Percentiles rank a stretch among this genome's conserved stretches.
Evolutionary conservation across 2,797 vertebrate species (phyloP).

Genomic region (Crocidura indochinensis): DNA sequence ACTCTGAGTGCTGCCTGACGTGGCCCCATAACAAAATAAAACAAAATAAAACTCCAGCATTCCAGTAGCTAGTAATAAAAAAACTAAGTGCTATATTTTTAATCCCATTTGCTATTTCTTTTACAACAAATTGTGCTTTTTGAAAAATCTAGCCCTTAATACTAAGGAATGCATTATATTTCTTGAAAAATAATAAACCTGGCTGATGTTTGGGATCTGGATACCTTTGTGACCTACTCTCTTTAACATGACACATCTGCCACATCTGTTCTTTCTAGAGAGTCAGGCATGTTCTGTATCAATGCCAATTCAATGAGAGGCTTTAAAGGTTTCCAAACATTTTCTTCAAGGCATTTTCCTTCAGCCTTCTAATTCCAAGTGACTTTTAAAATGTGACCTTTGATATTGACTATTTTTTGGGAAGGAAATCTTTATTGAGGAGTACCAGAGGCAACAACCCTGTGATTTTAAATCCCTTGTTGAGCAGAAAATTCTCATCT

Average conservation of each 20-base stretch:
- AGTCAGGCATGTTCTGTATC: slow-evolving; percentile 42
- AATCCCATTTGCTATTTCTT: background rate
- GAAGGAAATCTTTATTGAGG: slow-evolving; percentile 70
- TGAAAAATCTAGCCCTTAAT: background rate
- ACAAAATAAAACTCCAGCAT: background rate
- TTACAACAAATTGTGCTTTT: background rate
- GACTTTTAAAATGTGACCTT: slow-evolving; percentile 84
- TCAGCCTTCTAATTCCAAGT: slow-evolving; percentile 80
- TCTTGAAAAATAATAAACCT: slow-evolving; percentile 33
- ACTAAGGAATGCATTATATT: background rate
- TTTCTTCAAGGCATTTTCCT: slow-evolving; percentile 72
- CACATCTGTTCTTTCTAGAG: slow-evolving; percentile 4
- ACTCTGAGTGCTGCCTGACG: no score
- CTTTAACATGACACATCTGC: slow-evolving; percentile 69
- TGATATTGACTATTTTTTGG: slow-evolving; percentile 81
- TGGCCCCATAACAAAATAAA: no score
- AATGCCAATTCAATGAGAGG: slow-evolving; percentile 74
- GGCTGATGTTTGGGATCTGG: background rate
- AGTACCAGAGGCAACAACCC: slow-evolving; percentile 54
- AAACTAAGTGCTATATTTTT: background rate
- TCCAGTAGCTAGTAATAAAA: background rate
- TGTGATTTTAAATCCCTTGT: slow-evolving; percentile 72
- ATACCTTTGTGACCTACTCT: background rate
- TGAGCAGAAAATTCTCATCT: slow-evolving; percentile 78
- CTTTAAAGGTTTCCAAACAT: slow-evolving; percentile 75